Percentiles rank a stretch among this genome's conserved stretches.
Evolutionary conservation across 2,113 vertebrate genomes (phyloP).

Genomic region (Paedocypris sp.): DNA sequence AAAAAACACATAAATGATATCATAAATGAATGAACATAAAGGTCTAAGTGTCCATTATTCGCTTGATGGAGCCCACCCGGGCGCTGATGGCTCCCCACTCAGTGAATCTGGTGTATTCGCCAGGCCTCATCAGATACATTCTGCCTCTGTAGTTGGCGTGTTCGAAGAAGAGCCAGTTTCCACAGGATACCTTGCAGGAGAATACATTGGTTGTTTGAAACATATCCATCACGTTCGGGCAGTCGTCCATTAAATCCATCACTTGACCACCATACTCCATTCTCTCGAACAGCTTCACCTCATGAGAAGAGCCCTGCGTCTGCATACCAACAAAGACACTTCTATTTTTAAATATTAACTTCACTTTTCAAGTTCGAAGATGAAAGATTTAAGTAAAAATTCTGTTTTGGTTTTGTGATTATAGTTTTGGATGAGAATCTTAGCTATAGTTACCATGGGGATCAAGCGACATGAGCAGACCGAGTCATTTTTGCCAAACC

Average conservation of each 20-base stretch:
- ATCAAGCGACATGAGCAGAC: constrained; percentile 48
- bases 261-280: constrained; percentile 52
- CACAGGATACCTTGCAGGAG: constrained; percentile 51
- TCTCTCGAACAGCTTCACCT: constrained; percentile 45
- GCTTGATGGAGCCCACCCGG: constrained; percentile 52
- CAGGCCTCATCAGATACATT: constrained; percentile 51
- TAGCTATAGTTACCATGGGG: constrained; percentile 36
- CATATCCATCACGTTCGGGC: constrained; percentile 42
- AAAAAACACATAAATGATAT: background rate
- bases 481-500: constrained; percentile 44
- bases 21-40: no score
- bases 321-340: constrained; percentile 16
- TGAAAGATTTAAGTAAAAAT: background rate
- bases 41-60: constrained; percentile 28
- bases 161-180: constrained; percentile 57
- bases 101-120: constrained; percentile 54
- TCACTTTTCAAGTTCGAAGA: background rate
- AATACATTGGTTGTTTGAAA: constrained; percentile 48
- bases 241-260: constrained; percentile 51
- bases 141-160: constrained; percentile 46
- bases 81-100: constrained; percentile 51
- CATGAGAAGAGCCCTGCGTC: constrained; percentile 29
- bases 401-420: no score
- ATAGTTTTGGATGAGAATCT: no score
- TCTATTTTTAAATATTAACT: background rate